These are phyloP conservation scores for Mimumesa dahlbomi DNA, from an alignment of 2,888 invertebrate genomes.

Conservation along the genomic window DNA sequence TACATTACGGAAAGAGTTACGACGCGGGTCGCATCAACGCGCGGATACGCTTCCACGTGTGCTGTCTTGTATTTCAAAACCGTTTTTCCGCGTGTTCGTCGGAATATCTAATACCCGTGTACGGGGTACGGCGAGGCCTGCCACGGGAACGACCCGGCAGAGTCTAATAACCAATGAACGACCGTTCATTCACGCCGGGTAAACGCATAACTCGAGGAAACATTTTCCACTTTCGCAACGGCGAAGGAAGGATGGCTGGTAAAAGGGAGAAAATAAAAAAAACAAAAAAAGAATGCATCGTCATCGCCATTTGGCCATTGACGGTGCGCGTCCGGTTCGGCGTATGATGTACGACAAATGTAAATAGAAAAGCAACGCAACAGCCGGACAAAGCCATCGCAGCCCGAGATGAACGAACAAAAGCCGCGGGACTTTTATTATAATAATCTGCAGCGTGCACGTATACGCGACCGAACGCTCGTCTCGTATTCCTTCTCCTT, in stretches of 20 bases:
- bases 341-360: conserved; percentile 60
- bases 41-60: neutral
- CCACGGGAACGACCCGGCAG: neutral
- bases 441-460: conserved; percentile 67
- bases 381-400: conserved; percentile 60
- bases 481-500: conserved; percentile 31
- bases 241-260: conserved; percentile 1
- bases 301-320: conserved; percentile 60
- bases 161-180: neutral
- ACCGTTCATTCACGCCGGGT: neutral
- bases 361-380: conserved; percentile 64
- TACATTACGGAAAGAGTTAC: too few relatives aligned
- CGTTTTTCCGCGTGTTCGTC: too few relatives aligned
- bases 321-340: conserved; percentile 46
- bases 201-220: conserved; percentile 2
- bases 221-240: conserved; percentile 6
- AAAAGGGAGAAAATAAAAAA: conserved; percentile 10
- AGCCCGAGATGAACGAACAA: conserved; percentile 59
- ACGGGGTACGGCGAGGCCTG: too few relatives aligned
- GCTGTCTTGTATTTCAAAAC: too few relatives aligned
- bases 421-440: conserved; percentile 70
- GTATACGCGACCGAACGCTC: conserved; percentile 53
- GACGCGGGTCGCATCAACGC: conserved; percentile 1
- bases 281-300: conserved; percentile 29
- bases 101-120: too few relatives aligned